Percentiles rank a stretch among this genome's conserved stretches.
These are phyloP conservation scores for Philereme vetulata DNA, from an alignment of 2,888 invertebrate genomes.

Conservation along the genomic window DNA sequence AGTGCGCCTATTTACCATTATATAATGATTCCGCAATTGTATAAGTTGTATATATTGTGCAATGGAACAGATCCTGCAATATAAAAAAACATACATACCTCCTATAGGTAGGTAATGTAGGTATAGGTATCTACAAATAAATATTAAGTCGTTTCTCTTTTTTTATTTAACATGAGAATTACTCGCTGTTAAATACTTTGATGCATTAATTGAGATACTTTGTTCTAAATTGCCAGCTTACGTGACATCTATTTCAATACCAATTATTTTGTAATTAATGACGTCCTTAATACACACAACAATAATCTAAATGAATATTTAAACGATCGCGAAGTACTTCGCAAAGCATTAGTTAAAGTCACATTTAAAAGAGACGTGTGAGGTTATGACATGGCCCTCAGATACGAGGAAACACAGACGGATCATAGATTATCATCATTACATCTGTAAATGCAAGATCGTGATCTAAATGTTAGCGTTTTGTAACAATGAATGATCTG, in stretches of 20 bases:
- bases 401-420: constrained; percentile 37
- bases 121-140: background rate
- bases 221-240: background rate
- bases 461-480: constrained; percentile 8
- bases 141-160: background rate
- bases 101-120: no score
- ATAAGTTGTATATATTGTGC: constrained; percentile 5
- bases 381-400: constrained; percentile 43
- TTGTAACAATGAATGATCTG: constrained; percentile 1
- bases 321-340: constrained; percentile 24
- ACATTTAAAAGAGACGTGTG: constrained; percentile 38
- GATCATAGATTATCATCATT: constrained; percentile 10
- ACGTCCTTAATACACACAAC: no score
- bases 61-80: background rate
- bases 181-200: no score
- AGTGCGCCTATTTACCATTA: constrained; percentile 27
- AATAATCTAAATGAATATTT: no score
- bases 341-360: constrained; percentile 23
- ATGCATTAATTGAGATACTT: no score
- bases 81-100: no score
- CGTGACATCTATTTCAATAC: background rate
- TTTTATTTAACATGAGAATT: background rate
- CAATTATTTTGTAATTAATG: background rate
- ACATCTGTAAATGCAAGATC: constrained; percentile 11
- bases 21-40: constrained; percentile 20